Conservation (phyloP, 2,888 invertebrate species). For the Oegoconia quadripuncta region DNA sequence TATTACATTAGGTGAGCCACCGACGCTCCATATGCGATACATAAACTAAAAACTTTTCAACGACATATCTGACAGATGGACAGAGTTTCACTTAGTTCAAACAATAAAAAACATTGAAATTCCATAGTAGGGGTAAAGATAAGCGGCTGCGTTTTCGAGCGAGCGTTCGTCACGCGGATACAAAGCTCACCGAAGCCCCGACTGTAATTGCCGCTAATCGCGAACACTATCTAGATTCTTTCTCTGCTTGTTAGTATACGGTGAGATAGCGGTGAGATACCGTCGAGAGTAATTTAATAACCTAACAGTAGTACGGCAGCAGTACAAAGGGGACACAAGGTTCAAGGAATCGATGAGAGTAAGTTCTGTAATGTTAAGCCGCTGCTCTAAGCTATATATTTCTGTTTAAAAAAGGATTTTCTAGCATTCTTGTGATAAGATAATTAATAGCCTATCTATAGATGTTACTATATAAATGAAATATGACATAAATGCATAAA, state of each 20-base stretch:
- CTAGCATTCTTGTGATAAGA: too few relatives aligned
- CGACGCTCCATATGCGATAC: too few relatives aligned
- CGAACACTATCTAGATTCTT: constrained; percentile 58
- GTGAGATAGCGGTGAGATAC: constrained; percentile 31
- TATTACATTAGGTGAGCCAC: too few relatives aligned
- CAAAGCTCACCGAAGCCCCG: constrained; percentile 44
- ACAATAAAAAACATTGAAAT: too few relatives aligned
- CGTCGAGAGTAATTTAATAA: constrained; percentile 48
- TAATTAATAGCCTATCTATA: too few relatives aligned
- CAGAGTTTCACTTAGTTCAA: too few relatives aligned
- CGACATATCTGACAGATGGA: too few relatives aligned
- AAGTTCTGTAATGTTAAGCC: not conserved
- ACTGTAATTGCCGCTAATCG: constrained; percentile 58
- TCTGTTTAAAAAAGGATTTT: too few relatives aligned
- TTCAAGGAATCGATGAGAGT: constrained; percentile 17
- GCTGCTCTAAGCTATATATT: not conserved
- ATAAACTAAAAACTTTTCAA: too few relatives aligned
- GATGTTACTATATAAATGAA: too few relatives aligned
- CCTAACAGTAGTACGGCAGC: constrained; percentile 33
- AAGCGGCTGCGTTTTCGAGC: constrained; percentile 34
- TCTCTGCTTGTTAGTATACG: constrained; percentile 49
- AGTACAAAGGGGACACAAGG: constrained; percentile 16
- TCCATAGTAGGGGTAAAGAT: constrained; percentile 17
- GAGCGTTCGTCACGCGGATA: constrained; percentile 35
- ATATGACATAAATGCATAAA: too few relatives aligned